Evolutionary conservation across 2,797 vertebrate genomes (phyloP), one percentile per base, ranked within the genome.

Genomic region (Melanotaenia trifasciata): DNA sequence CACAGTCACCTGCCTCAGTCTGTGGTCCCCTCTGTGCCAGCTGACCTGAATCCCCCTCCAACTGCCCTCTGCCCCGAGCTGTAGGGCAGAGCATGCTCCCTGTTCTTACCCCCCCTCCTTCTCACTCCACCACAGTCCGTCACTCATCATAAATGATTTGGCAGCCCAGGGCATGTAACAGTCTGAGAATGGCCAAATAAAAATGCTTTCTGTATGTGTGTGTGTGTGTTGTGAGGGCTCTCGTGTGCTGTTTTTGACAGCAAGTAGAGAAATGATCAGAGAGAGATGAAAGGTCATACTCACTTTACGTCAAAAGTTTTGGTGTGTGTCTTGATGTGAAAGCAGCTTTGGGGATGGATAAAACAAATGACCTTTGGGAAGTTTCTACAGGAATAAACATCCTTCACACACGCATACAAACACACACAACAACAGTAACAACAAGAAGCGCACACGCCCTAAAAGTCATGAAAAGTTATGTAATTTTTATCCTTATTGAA

Each of bases 21-120:
- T 84, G 78, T 33, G 3, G 73, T 67, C 64, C 76, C 83, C 82
- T 71, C 85, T 87, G 89, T 92, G 91, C 89, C 86, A 84, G 78
- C 79, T 91, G 92, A 92, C 90, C 91, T 89, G 85, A 84, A 91
- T 90, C 85, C 84, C 81, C 72, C 75, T 80, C 89, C 88, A 86
- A 81, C 87, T 90, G 91, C 88, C 92, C 92, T 89, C 80, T 90
- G 86, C 90, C 87, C 82, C 70, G 26, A 88, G 92, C 91, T 89
- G 80, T 85, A 80, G 90, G 87, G 74, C 86, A 84, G 72, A 70
- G 45, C 79, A 20, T 0, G 36, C 83, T 70, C 74, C 69, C 28
- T 74, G 72, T 69, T 51, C 70, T 36, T 11, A 1, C 10, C n/a
- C 51, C 70, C 38, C 24, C 53, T 7, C 53, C 32, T 51, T 2